Evolutionary conservation across 2,113 vertebrate genomes (phyloP).

Genomic region (Sinocyclocheilus maitianheensis): DNA sequence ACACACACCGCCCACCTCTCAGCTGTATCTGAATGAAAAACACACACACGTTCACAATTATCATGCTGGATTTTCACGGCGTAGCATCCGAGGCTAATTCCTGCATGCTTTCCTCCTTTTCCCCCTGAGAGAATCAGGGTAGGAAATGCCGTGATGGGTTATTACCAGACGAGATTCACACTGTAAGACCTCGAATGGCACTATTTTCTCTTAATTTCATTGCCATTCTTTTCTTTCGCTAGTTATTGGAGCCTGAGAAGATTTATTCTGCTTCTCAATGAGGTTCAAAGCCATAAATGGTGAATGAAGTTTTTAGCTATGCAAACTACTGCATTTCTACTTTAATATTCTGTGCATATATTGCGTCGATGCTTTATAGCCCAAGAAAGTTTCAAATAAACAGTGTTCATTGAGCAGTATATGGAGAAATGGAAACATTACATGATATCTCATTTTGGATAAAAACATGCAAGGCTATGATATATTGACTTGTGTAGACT

Average conservation of each 20-base stretch:
- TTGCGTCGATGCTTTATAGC: slow-evolving; percentile 58
- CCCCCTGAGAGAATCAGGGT: slow-evolving; percentile 24
- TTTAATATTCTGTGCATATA: slow-evolving; percentile 47
- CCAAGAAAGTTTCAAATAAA: slow-evolving; percentile 10
- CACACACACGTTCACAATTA: slow-evolving; percentile 44
- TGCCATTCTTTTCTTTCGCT: slow-evolving; percentile 17
- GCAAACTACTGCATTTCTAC: slow-evolving; percentile 29
- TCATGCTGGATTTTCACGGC: slow-evolving; percentile 49
- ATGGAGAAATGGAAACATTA: slow-evolving; percentile 6
- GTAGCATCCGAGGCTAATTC: slow-evolving; percentile 43
- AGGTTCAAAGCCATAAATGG: not conserved
- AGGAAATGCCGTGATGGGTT: slow-evolving; percentile 32
- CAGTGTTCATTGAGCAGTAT: not conserved
- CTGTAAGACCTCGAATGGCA: slow-evolving; percentile 37
- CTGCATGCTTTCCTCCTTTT: slow-evolving; percentile 33
- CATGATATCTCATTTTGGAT: slow-evolving; percentile 17
- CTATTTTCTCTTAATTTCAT: slow-evolving; percentile 36
- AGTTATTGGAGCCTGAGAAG: not conserved
- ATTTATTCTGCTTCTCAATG: not conserved
- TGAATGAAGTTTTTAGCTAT: not conserved
- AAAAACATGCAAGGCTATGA: slow-evolving; percentile 22
- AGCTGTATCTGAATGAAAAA: not conserved
- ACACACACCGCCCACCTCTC: slow-evolving; percentile 23
- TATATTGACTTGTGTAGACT: not conserved
- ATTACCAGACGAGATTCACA: slow-evolving; percentile 48